Evolutionary conservation across 2,113 vertebrate species (phyloP), one percentile per base, ranked within the genome.

Genomic region (Oriolus oriolus): DNA sequence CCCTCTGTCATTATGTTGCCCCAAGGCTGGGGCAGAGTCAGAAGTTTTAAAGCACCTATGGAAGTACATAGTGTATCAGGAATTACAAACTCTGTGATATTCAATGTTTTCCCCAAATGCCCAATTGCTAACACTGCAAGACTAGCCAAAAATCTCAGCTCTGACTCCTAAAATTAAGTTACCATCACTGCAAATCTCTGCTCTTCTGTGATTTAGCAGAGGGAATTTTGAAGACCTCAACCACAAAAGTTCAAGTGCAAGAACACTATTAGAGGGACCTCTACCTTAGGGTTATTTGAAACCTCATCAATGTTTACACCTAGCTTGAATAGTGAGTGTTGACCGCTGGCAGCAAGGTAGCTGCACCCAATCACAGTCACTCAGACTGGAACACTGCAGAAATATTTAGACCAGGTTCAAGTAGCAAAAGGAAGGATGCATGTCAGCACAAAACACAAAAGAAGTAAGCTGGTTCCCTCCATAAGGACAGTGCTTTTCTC

Each of bases 11-110:
- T 3, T 35, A 41, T 18, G 30, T 7, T 64, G 18, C 12, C 13
- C 28, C 56, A 81, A 75, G n/a, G 17, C 18, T 42, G 21, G 10
- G 13, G 24, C 53, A 87, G 44, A 41, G 23, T 73, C 35, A 5
- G 15, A 71, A 60, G 41, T 83, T 83, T 86, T 33, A 73, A 89
- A 86, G 65, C n/a, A 54, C 27, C 42, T n/a, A 8, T 23, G 33
- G 39, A 56, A 11, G 9, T 30, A 41, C 13, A 30, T 0, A 65
- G 7, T 2, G 0, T 22, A 59, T 50, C 11, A 64, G 15, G 9
- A 84, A 59, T 39, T 71, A 50, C 5, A 64, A 65, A 69, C n/a
- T 35, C 1, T 26, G 9, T 41, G 23, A 80, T 19, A 90, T 5
- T 80, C 6, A 47, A 7, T 11, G 9, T 71, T 68, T 91, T 64